A percentile compares a stretch with the other conserved stretches of the same genome.
These are phyloP conservation scores for Sitobion miscanthi DNA, from an alignment of 1,140 invertebrate species.

Conservation along the genomic window DNA sequence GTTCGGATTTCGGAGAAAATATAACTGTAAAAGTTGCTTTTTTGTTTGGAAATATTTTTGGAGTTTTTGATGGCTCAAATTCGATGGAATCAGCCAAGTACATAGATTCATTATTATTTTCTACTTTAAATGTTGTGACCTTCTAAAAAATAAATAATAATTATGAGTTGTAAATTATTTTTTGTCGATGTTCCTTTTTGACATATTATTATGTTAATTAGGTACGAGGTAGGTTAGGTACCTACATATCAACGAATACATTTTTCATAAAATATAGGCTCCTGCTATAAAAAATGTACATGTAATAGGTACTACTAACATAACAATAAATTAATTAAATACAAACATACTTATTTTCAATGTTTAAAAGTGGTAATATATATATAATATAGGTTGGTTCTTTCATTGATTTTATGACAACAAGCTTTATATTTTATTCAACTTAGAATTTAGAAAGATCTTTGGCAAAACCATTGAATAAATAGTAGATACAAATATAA, in stretches of 20 bases:
- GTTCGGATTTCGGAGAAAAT: background rate
- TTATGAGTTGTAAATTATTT: background rate
- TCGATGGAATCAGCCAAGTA: conserved; percentile 38
- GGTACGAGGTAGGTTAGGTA: too few relatives aligned
- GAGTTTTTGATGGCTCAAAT: conserved; percentile 1
- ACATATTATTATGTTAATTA: background rate
- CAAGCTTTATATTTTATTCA: background rate
- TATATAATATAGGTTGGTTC: background rate
- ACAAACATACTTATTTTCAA: conserved; percentile 4
- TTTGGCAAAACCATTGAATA: background rate
- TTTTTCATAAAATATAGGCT: background rate
- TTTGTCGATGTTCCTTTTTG: background rate
- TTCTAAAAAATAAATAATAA: background rate
- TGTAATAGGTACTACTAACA: background rate
- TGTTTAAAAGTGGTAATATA: background rate
- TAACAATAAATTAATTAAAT: background rate
- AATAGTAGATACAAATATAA: background rate
- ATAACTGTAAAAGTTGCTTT: background rate
- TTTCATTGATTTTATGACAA: background rate
- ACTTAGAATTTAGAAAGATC: background rate
- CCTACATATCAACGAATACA: background rate
- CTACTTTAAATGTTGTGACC: background rate
- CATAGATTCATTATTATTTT: conserved; percentile 46
- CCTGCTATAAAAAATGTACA: background rate
- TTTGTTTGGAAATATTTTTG: conserved; percentile 19